Evolutionary conservation across 2,888 invertebrate species (phyloP), one percentile per base, ranked within the genome.

Genomic region (Drosophila ochracea): DNA sequence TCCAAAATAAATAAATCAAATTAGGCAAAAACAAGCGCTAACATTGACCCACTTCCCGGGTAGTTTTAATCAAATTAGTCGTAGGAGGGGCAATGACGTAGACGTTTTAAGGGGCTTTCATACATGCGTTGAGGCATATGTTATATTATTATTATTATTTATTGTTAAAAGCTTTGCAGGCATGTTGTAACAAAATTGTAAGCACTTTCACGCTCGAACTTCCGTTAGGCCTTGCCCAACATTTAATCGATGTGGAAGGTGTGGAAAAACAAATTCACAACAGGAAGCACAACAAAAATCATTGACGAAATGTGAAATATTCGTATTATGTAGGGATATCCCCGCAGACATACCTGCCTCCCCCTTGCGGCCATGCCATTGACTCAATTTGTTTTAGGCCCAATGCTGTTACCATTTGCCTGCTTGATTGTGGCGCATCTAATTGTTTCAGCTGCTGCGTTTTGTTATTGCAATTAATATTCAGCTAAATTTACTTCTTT

Each of bases 391-490:
- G 62, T 21, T 62, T 50, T 21, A 16, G 60, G 73, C 43, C 25
- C 50, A 55, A 55, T 58, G 53, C 39, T 62, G 57, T 33, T 58
- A 63, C 63, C 53, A 50, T 65, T 66, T 57, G 41, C 58, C 62
- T 35, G 58, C 16, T 76, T 81, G 73, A 68, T 84, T 71, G 83
- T 90, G 77, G 91, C 90, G 90, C 91, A 90, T 81, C 90, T 90
- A 90, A 90, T 91, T 91, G 89, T 75, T 79, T 67, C 41, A 62
- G 64, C 70, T 21, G 54, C 78, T 74, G 76, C 69, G 71, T 82
- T 89, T 86, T 86, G 90, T 88, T 88, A 80, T 80, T 85, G 80
- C 78, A 83, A 85, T 87, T 90, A 87, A 87, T 88, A 85, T 83
- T 76, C 58, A 66, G 69, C 74, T 76, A 75, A 76, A 87, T 68